Evolutionary conservation across 2,113 vertebrate genomes (phyloP).

Genomic region (Puntigrus tetrazona): DNA sequence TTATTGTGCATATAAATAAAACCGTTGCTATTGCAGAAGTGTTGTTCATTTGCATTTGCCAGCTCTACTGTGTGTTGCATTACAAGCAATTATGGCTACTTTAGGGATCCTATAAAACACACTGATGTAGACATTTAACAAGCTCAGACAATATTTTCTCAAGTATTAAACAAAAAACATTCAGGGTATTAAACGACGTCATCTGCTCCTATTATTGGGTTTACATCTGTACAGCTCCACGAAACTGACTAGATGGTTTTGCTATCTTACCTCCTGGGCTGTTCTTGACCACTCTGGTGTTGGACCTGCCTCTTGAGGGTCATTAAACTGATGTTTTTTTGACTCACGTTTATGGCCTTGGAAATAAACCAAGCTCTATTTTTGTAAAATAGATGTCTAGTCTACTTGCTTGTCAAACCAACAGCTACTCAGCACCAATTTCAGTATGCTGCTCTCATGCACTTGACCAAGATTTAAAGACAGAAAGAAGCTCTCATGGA

Average conservation of each 20-base stretch:
- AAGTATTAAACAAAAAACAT: conserved; percentile 54
- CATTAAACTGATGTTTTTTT: neutral
- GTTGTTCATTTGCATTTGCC: conserved; percentile 69
- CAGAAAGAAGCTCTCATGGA: neutral
- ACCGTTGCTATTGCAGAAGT: conserved; percentile 67
- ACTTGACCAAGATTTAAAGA: neutral
- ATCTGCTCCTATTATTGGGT: conserved; percentile 52
- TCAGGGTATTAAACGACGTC: conserved; percentile 62
- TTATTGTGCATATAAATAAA: conserved; percentile 65
- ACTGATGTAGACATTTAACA: conserved; percentile 73
- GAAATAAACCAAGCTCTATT: conserved; percentile 4
- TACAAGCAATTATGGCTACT: conserved; percentile 71
- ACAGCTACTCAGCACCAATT: conserved; percentile 2
- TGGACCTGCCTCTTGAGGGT: neutral
- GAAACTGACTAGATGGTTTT: neutral
- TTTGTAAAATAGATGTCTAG: neutral
- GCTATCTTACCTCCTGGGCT: conserved; percentile 20
- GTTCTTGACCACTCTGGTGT: neutral
- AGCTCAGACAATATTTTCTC: conserved; percentile 64
- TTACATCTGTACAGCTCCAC: conserved; percentile 50
- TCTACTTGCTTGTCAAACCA: neutral
- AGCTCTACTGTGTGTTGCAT: conserved; percentile 67
- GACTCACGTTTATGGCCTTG: neutral
- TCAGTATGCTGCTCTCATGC: neutral
- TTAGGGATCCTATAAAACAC: conserved; percentile 71